Percentiles rank a stretch among this genome's conserved stretches.
Conservation (phyloP, 23 tunicate genomes). For the Ascidia mentula region DNA sequence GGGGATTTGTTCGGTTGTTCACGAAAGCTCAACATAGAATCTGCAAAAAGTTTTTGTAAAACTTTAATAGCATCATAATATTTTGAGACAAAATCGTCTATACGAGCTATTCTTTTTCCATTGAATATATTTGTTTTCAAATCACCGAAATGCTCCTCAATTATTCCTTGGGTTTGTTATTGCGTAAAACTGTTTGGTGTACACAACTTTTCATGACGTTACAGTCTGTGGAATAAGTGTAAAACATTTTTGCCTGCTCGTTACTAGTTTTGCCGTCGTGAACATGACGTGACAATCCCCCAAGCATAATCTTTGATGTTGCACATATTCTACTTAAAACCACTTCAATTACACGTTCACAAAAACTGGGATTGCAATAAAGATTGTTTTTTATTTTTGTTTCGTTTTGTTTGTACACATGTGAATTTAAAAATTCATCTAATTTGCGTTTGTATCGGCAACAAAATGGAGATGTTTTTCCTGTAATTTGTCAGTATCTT, state of each 20-base stretch:
- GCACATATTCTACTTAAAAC: neutral
- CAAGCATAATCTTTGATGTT: neutral
- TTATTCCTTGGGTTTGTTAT: neutral
- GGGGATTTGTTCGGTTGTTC: no score
- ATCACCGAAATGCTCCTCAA: neutral
- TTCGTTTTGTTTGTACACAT: neutral
- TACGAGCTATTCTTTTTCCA: neutral
- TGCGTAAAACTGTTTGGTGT: neutral
- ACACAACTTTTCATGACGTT: neutral
- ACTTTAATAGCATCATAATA: neutral
- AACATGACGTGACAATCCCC: neutral
- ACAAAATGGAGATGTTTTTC: constrained; percentile 19
- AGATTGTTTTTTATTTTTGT: no score
- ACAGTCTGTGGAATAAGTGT: neutral
- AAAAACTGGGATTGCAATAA: neutral
- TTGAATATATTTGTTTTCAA: neutral
- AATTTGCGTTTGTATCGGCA: neutral
- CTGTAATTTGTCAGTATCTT: neutral
- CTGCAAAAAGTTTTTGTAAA: neutral
- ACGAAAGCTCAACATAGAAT: neutral
- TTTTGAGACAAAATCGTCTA: neutral
- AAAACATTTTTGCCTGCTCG: neutral
- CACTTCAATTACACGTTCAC: neutral
- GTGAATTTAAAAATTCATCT: neutral
- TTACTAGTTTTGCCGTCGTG: neutral